Evolutionary conservation across 2,888 invertebrate species (phyloP).

Genomic region (Julus scanicus): DNA sequence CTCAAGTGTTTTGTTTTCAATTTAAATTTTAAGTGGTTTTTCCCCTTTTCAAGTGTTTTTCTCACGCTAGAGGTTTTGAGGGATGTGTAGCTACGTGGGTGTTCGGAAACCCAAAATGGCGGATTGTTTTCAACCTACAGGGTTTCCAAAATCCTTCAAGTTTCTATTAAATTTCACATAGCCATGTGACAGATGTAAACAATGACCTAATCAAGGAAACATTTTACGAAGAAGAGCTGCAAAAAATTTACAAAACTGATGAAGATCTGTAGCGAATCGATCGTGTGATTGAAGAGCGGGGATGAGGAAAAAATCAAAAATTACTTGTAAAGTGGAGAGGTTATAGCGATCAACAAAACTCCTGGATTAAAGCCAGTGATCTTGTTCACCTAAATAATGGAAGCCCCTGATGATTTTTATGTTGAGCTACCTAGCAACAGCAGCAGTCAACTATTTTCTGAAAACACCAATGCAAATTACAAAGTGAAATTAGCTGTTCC

Average conservation of each 20-base stretch:
- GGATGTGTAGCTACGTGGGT: too few relatives aligned
- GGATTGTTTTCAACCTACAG: too few relatives aligned
- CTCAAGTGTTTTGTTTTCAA: too few relatives aligned
- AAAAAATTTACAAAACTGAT: not conserved
- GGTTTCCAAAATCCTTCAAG: too few relatives aligned
- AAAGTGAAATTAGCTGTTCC: constrained; percentile 6
- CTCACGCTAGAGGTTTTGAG: too few relatives aligned
- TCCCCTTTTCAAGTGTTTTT: too few relatives aligned
- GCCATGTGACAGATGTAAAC: not conserved
- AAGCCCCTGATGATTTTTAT: not conserved
- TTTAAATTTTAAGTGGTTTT: too few relatives aligned
- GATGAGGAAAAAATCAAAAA: not conserved
- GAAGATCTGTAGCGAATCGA: not conserved
- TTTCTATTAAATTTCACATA: too few relatives aligned
- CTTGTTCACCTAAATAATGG: not conserved
- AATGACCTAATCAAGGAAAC: not conserved
- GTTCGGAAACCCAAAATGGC: too few relatives aligned
- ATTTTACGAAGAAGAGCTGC: not conserved
- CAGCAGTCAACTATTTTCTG: not conserved
- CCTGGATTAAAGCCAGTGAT: not conserved
- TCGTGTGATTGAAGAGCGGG: not conserved
- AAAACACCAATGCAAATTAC: not conserved
- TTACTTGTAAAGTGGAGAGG: not conserved
- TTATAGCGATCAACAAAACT: not conserved
- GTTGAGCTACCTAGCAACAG: not conserved